Evolutionary conservation across 2,113 vertebrate species (phyloP).

Genomic region (Menidia beryllina): DNA sequence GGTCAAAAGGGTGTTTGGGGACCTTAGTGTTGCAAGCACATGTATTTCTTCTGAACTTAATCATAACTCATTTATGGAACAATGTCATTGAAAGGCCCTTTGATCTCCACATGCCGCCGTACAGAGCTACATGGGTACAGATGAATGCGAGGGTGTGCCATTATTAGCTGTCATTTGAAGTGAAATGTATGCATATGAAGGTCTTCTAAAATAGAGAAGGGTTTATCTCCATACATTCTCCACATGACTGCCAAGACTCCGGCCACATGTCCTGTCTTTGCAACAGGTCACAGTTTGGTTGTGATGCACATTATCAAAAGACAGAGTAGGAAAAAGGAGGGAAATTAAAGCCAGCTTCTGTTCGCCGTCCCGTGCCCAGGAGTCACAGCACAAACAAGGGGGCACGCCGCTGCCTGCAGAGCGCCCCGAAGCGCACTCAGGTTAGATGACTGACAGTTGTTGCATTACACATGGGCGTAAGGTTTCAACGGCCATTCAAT

Average conservation of each 20-base stretch:
- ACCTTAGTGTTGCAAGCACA: no score
- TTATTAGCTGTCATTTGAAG: conserved; percentile 32
- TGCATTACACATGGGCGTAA: not conserved
- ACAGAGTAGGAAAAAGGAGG: not conserved
- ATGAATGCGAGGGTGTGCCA: conserved; percentile 7
- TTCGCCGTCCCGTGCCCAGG: not conserved
- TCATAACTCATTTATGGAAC: not conserved
- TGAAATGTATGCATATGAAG: conserved; percentile 59
- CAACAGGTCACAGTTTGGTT: not conserved
- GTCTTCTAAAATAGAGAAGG: conserved; percentile 66
- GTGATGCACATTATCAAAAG: not conserved
- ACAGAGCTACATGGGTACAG: not conserved
- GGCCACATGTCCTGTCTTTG: not conserved
- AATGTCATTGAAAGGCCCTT: not conserved
- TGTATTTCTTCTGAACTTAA: not conserved
- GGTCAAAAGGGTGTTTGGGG: no score
- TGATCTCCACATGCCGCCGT: not conserved
- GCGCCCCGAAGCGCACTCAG: not conserved
- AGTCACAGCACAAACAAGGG: conserved; percentile 17
- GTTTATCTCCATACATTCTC: conserved; percentile 48
- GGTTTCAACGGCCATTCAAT: conserved; percentile 43
- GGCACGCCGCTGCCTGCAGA: not conserved
- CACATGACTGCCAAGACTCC: conserved; percentile 7
- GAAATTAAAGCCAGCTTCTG: not conserved
- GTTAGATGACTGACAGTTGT: conserved; percentile 23